phyloP scores from a whole-genome alignment of 2,888 invertebrate species.

The Uropetala carovei region DNA sequence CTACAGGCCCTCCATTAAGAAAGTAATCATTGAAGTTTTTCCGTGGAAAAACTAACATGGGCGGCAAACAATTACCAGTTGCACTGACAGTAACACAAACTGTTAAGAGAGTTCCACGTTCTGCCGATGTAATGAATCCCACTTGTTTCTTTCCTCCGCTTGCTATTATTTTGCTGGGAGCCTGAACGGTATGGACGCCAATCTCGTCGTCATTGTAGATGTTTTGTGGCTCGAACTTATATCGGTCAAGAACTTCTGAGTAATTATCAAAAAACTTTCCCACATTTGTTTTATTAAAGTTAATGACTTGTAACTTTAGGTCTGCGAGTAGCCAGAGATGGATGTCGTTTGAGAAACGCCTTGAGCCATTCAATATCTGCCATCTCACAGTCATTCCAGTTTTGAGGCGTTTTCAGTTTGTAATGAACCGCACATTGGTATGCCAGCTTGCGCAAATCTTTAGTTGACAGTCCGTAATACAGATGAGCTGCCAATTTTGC shows the following conservation, averaged over 20 bases:
- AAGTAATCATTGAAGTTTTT: conserved; percentile 25
- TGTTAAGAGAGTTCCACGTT: conserved; percentile 65
- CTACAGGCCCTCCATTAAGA: not conserved
- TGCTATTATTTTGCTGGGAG: not conserved
- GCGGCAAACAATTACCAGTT: conserved; percentile 19
- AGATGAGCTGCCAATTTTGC: not conserved
- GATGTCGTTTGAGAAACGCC: not conserved
- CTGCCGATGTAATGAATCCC: not conserved
- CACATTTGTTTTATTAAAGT: not conserved
- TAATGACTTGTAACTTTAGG: not conserved
- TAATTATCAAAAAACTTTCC: not conserved
- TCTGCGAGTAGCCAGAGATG: not conserved
- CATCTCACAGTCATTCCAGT: not conserved
- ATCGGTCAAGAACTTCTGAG: not conserved
- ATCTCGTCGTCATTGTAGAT: not conserved
- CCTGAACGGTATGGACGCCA: not conserved
- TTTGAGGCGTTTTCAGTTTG: not conserved
- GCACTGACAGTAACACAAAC: conserved; percentile 68
- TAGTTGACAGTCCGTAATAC: not conserved
- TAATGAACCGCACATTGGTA: not conserved
- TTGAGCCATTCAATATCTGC: not conserved
- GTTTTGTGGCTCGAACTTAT: not conserved
- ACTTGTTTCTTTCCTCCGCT: not conserved
- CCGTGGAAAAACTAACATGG: conserved; percentile 65
- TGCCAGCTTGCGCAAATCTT: not conserved